Base-by-base conservation (phyloP, 2,113 vertebrate species). In the Ictalurus punctatus region DNA sequence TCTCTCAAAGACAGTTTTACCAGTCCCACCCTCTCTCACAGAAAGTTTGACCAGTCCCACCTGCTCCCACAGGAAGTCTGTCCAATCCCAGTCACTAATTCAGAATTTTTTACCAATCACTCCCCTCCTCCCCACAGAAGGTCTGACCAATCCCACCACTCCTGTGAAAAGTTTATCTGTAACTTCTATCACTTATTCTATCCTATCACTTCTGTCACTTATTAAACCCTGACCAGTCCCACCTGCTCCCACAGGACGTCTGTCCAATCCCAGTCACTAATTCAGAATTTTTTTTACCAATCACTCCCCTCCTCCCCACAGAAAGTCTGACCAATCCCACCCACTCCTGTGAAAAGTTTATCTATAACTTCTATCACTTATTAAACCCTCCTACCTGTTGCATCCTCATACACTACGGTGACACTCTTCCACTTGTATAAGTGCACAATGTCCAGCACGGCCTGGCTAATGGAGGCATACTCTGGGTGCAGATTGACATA, bases 401-500 rank as follows among this genome's bases (percentile, higher is more conserved):
- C 98, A 86, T 99, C 98, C 94, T 99, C 98, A 4, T 99, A 99
- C 9, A 99, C 98, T 76, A 99, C 97, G 0, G 98, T 99, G 86
- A 99, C 94, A 0, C 96, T 94, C 69, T 97, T 99, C 98, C 98
- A 99, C 91, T 97, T 98, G 95, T 97, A 98, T 91, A 96, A 97
- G 80, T 99, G 97, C 86, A 99, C 98, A 44, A 99, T 95, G 91
- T 99, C 98, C 94, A 99, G 92, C 87, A 99, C 96, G 0, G 98
- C 98, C 63, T 97, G 94, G 95, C 98, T 99, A 92, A 99, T 97
- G 87, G 98, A 97, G 61, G 96, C 93, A 59, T 98, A 99, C 91
- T 99, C 98, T 0, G 98, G 98, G 78, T 97, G 97, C 34, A 99
- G 97, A 94, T 99, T 99, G 92, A 99, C 97, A 94, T 97, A 99